These are phyloP conservation scores for Okapia johnstoni DNA, from an alignment of 2,113 vertebrate genomes.

Conservation along the genomic window DNA sequence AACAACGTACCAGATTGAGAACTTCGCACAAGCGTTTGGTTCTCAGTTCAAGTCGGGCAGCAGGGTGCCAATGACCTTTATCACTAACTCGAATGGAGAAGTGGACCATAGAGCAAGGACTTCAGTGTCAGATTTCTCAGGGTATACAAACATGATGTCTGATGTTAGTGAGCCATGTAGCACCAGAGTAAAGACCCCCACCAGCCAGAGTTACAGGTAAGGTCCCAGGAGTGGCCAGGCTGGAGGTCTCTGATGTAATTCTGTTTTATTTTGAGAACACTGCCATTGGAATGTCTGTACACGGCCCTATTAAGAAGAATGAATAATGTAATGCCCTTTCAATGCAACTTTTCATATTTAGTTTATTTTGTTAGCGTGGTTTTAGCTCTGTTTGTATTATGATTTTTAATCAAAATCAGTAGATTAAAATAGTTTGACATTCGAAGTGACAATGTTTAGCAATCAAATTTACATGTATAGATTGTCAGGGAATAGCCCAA, in stretches of 20 bases:
- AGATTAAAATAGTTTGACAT: constrained; percentile 82
- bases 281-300: constrained; percentile 99
- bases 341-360: constrained; percentile 98
- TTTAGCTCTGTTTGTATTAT: constrained; percentile 92
- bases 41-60: constrained; percentile 98
- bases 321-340: constrained; percentile 98
- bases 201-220: constrained; percentile 99
- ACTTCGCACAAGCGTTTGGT: constrained; percentile 99
- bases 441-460: constrained; percentile 91
- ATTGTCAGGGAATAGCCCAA: constrained; percentile 97
- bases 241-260: constrained; percentile 86
- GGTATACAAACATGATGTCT: constrained; percentile 99
- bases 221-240: constrained; percentile 85
- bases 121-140: constrained; percentile 99
- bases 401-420: constrained; percentile 91
- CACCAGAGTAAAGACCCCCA: constrained; percentile 98
- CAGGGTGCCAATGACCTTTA: constrained; percentile 95
- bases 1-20: constrained; percentile 98
- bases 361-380: constrained; percentile 92
- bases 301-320: constrained; percentile 96
- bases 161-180: constrained; percentile 98
- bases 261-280: constrained; percentile 94
- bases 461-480: constrained; percentile 94
- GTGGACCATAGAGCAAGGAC: constrained; percentile 97
- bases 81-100: constrained; percentile 91